A percentile compares a stretch with the other conserved stretches of the same genome.
phyloP scores from a whole-genome alignment of 2,113 vertebrate genomes.

The Ifrita kowaldi region DNA sequence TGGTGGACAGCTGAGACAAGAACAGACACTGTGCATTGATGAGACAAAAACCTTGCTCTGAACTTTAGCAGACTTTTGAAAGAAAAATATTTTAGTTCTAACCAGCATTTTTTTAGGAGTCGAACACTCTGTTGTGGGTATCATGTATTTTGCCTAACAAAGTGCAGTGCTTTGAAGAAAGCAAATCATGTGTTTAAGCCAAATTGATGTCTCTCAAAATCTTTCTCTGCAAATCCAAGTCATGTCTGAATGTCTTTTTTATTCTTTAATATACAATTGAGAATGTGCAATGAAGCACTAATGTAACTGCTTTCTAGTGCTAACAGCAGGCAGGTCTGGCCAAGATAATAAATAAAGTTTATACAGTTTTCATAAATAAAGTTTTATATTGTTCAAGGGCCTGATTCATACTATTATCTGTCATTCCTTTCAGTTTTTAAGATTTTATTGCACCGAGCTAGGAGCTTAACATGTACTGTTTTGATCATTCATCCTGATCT shows the following conservation, averaged over 20 bases:
- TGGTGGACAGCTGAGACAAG: background rate
- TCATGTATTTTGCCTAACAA: background rate
- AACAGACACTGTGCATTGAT: background rate
- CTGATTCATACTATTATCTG: background rate
- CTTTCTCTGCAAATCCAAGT: background rate
- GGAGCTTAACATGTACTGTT: background rate
- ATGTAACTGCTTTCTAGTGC: background rate
- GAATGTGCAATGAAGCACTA: background rate
- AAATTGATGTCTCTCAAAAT: background rate
- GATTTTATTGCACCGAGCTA: background rate
- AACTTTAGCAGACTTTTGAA: background rate
- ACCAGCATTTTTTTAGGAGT: background rate
- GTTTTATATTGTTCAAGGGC: background rate
- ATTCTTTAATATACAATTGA: background rate
- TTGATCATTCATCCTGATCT: background rate
- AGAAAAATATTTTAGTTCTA: background rate
- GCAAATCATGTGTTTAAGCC: background rate
- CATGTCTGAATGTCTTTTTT: background rate
- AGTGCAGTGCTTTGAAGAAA: background rate
- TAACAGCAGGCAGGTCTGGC: background rate
- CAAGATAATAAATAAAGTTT: background rate
- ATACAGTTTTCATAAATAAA: background rate
- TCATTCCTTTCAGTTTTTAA: background rate
- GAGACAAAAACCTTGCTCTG: background rate
- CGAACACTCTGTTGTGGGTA: background rate